These are phyloP conservation scores for Megamerina dolium DNA, from an alignment of 2,888 invertebrate species.

Conservation along the genomic window DNA sequence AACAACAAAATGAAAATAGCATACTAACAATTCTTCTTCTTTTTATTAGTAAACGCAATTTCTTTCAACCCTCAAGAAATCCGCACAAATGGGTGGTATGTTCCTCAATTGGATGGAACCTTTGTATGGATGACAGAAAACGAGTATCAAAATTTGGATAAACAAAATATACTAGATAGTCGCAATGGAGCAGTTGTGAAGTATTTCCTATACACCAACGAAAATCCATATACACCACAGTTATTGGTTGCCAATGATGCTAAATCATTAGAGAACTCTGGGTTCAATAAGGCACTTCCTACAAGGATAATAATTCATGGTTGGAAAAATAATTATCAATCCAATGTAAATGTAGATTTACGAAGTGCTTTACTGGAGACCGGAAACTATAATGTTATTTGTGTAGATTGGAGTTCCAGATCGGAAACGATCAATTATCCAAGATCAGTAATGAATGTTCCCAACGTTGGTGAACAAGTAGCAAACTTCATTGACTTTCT, in stretches of 20 bases:
- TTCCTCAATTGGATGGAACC: slow-evolving; percentile 13
- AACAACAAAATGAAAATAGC: no score
- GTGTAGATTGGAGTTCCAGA: slow-evolving; percentile 55
- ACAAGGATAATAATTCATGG: slow-evolving; percentile 50
- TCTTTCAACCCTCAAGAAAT: no score
- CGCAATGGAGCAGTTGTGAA: slow-evolving; percentile 7
- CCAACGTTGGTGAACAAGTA: slow-evolving; percentile 23
- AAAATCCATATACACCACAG: slow-evolving; percentile 12
- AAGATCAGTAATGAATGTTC: slow-evolving; percentile 48
- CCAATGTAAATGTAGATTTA: slow-evolving; percentile 27
- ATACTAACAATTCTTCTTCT: no score
- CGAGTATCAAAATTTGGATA: not conserved
- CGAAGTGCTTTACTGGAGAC: slow-evolving; percentile 51
- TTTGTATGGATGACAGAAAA: slow-evolving; percentile 10
- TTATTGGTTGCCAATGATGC: slow-evolving; percentile 2
- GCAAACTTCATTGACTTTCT: slow-evolving; percentile 34
- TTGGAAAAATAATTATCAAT: slow-evolving; percentile 53
- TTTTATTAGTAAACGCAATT: no score
- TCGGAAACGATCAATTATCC: slow-evolving; percentile 53
- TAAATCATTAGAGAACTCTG: slow-evolving; percentile 6
- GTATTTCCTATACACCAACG: slow-evolving; percentile 19
- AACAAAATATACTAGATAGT: not conserved
- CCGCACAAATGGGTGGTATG: slow-evolving; percentile 12
- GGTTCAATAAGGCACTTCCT: slow-evolving; percentile 19
- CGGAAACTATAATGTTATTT: slow-evolving; percentile 54